A percentile compares a stretch with the other conserved stretches of the same genome.
phyloP scores from a whole-genome alignment of 2,888 invertebrate genomes.

The Stenotaenia linearis region DNA sequence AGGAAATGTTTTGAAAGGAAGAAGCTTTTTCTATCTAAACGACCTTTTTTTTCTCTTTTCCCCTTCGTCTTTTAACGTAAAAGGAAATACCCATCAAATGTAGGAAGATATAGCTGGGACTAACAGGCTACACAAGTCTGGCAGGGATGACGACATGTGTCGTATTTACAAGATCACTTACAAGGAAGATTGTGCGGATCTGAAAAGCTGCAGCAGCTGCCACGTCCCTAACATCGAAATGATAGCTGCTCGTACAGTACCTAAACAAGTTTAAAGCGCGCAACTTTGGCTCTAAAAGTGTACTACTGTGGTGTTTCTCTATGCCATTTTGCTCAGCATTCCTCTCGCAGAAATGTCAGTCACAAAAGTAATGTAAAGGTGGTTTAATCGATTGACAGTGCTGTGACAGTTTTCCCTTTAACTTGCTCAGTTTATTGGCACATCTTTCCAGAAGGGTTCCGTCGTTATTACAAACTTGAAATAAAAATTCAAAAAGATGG shows the following conservation, averaged over 20 bases:
- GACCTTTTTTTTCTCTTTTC: background rate
- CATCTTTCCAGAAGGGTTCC: background rate
- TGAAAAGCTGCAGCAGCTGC: constrained; percentile 5
- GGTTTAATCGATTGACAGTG: constrained; percentile 8
- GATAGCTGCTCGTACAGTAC: background rate
- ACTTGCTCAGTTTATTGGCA: background rate
- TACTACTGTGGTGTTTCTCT: background rate
- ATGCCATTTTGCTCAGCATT: background rate
- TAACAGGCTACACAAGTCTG: background rate
- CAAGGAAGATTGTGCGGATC: constrained; percentile 15
- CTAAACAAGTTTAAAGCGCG: background rate
- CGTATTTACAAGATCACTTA: constrained; percentile 15
- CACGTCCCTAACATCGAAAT: background rate
- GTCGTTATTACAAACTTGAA: background rate
- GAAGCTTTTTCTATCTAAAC: background rate
- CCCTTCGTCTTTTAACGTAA: background rate
- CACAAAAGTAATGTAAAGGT: background rate
- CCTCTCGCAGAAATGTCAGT: background rate
- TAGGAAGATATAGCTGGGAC: background rate
- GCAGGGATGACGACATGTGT: background rate
- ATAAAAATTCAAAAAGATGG: background rate
- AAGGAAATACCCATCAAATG: constrained; percentile 15
- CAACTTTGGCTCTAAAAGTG: background rate
- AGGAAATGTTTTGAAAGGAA: background rate
- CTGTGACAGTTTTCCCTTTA: background rate